A percentile compares a stretch with the other conserved stretches of the same genome.
These are phyloP conservation scores for Clarias laeviceps DNA, from an alignment of 2,797 vertebrate species.

Conservation along the genomic window DNA sequence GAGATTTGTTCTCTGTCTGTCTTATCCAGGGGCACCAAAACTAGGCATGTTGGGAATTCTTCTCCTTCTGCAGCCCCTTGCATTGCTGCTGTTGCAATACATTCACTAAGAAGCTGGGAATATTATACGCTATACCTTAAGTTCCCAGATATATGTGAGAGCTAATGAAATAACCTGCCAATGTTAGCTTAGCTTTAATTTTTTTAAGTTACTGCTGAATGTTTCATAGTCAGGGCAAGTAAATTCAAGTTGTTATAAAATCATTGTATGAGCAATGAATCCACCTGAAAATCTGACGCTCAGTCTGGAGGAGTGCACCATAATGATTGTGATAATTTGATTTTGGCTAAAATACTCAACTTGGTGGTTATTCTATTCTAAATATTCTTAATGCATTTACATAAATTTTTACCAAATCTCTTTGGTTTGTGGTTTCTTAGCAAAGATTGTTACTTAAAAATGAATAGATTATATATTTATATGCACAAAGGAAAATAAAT, in stretches of 20 bases:
- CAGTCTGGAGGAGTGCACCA: neutral
- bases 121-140: neutral
- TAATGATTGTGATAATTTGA: neutral
- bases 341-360: neutral
- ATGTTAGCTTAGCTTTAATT: neutral
- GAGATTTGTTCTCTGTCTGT: neutral
- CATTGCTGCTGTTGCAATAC: constrained; percentile 64
- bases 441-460: neutral
- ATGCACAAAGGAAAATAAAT: neutral
- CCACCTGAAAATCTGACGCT: neutral
- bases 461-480: neutral
- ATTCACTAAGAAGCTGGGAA: constrained; percentile 61
- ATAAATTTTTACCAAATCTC: neutral
- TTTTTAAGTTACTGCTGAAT: neutral
- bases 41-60: constrained; percentile 59
- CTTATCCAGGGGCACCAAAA: constrained; percentile 62
- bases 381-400: neutral
- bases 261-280: too few species aligned
- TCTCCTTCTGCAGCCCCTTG: constrained; percentile 62
- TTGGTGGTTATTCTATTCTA: neutral
- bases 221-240: neutral
- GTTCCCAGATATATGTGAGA: neutral
- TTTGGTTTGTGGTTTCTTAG: neutral
- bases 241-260: neutral
- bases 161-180: constrained; percentile 1